These are phyloP conservation scores for Lophotis ruficrista DNA, from an alignment of 2,113 vertebrate genomes.

Conservation along the genomic window DNA sequence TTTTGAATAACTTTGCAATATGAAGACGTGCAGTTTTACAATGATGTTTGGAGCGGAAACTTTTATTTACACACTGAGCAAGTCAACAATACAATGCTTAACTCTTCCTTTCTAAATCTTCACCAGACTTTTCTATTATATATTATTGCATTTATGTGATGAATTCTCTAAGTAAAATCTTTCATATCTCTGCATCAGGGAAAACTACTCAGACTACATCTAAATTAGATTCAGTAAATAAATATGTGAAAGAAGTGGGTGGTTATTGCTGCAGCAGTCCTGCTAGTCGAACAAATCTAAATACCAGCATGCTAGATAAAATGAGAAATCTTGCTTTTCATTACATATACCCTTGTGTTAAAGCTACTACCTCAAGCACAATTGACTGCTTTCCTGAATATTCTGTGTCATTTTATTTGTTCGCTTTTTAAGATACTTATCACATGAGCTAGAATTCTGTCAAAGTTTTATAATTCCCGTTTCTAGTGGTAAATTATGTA, in stretches of 20 bases:
- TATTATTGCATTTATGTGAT: not conserved
- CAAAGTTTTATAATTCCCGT: slow-evolving; percentile 29
- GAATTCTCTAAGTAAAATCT: not conserved
- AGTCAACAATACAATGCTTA: not conserved
- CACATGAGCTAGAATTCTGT: slow-evolving; percentile 2
- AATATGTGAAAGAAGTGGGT: not conserved
- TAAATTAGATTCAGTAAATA: slow-evolving; percentile 7
- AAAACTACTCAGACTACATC: not conserved
- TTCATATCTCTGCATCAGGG: not conserved
- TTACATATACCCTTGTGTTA: not conserved
- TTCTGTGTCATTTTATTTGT: not conserved
- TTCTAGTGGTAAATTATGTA: slow-evolving; percentile 54
- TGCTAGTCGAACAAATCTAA: not conserved
- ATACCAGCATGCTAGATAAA: not conserved
- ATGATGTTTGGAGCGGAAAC: not conserved
- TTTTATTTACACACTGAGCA: not conserved
- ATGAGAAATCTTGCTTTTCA: not conserved
- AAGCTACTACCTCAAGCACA: not conserved
- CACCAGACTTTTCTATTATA: not conserved
- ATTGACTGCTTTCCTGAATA: not conserved
- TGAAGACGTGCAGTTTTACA: not conserved
- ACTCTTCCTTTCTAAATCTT: not conserved
- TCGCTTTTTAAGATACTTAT: not conserved
- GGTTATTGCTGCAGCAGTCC: not conserved
- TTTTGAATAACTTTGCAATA: not conserved